Evolutionary conservation across 2,797 vertebrate species (phyloP).

Genomic region (Potorous gilbertii): DNA sequence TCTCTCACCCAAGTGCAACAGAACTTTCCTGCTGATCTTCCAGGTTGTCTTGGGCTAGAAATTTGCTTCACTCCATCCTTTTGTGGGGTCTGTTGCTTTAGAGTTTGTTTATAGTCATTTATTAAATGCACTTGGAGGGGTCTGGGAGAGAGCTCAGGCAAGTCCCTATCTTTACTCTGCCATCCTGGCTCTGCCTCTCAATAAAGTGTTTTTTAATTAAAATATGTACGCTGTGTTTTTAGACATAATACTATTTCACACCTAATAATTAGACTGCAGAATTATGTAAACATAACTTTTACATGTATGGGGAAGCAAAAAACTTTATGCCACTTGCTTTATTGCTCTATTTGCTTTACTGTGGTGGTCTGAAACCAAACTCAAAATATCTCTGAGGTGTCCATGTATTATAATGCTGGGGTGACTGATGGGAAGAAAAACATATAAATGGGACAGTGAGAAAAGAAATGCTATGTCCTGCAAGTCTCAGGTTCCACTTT

Average conservation of each 20-base stretch:
- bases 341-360: neutral
- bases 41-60: too few relatives aligned
- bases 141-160: too few relatives aligned
- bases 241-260: neutral
- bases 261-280: neutral
- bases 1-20: too few relatives aligned
- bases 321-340: neutral
- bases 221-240: neutral
- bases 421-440: neutral
- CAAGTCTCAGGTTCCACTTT: neutral
- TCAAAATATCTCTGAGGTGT: neutral
- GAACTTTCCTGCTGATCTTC: too few relatives aligned
- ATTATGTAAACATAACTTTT: neutral
- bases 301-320: neutral
- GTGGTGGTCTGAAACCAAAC: neutral
- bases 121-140: too few relatives aligned
- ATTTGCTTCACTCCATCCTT: too few relatives aligned
- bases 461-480: neutral
- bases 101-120: too few relatives aligned
- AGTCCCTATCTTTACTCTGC: too few relatives aligned
- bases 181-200: too few relatives aligned
- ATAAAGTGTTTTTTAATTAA: neutral
- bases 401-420: neutral
- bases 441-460: neutral
- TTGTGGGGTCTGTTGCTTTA: too few relatives aligned